Conservation (phyloP, 2,797 vertebrate species). For the Spondyliosoma cantharus region DNA sequence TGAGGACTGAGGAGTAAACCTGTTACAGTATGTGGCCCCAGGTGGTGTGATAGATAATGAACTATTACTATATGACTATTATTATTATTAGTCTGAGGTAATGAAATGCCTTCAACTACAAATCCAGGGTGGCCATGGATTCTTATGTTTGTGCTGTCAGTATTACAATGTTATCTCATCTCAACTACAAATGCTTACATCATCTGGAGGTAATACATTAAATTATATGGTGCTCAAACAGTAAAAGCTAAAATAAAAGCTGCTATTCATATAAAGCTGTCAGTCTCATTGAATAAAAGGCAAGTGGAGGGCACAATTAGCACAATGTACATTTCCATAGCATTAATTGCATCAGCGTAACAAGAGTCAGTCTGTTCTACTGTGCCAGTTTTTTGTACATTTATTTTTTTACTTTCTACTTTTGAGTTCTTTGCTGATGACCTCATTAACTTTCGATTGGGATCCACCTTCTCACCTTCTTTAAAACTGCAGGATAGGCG, state of each 20-base stretch:
- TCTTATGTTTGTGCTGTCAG: background rate
- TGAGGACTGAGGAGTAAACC: conserved; percentile 58
- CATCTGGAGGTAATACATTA: background rate
- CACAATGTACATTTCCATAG: background rate
- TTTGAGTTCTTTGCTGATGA: too few species aligned
- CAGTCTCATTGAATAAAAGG: background rate
- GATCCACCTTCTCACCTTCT: too few species aligned
- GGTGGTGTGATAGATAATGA: background rate
- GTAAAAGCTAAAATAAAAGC: conserved; percentile 1
- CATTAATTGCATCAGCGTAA: background rate
- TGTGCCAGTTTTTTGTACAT: background rate
- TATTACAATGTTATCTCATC: background rate
- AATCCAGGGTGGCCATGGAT: background rate
- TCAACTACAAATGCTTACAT: background rate
- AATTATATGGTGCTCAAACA: background rate
- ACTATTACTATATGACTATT: background rate
- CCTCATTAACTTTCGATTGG: too few species aligned
- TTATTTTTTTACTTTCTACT: too few species aligned
- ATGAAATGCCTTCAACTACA: background rate
- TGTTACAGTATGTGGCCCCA: background rate
- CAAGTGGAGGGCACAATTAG: background rate
- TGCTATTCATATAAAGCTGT: background rate
- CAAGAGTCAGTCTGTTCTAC: background rate
- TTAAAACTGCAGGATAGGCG: too few species aligned
- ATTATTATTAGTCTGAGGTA: background rate